phyloP scores from a whole-genome alignment of 2,888 invertebrate genomes.

The Osedax frankpressi region DNA sequence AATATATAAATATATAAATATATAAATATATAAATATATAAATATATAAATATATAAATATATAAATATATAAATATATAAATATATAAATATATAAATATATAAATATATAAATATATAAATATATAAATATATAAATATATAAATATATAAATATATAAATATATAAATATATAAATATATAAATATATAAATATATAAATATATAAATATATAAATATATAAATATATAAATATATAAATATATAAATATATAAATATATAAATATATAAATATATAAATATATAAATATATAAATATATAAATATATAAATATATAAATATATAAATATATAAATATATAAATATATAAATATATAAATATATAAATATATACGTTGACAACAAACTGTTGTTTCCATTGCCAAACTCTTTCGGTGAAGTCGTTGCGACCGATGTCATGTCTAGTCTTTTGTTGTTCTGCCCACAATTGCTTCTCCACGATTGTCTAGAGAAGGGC shows the following conservation, averaged over 20 bases:
- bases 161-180: too few relatives aligned
- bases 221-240: too few relatives aligned
- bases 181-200: too few relatives aligned
- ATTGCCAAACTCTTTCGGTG: constrained; percentile 63
- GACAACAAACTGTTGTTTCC: constrained; percentile 58
- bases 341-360: too few relatives aligned
- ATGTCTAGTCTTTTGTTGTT: constrained; percentile 55
- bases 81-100: constrained; percentile 8
- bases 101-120: constrained; percentile 17
- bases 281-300: too few relatives aligned
- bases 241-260: too few relatives aligned
- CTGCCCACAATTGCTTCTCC: constrained; percentile 64
- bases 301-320: too few relatives aligned
- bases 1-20: background rate
- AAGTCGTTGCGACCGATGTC: constrained; percentile 67
- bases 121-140: constrained; percentile 19
- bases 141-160: constrained; percentile 13
- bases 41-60: too few relatives aligned
- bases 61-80: background rate
- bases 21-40: too few relatives aligned
- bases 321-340: too few relatives aligned
- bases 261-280: too few relatives aligned
- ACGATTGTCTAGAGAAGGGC: constrained; percentile 57
- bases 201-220: too few relatives aligned
- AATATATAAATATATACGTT: constrained; percentile 6